These are phyloP conservation scores for Eugnorisma glareosa DNA, from an alignment of 2,888 invertebrate species.

Conservation along the genomic window DNA sequence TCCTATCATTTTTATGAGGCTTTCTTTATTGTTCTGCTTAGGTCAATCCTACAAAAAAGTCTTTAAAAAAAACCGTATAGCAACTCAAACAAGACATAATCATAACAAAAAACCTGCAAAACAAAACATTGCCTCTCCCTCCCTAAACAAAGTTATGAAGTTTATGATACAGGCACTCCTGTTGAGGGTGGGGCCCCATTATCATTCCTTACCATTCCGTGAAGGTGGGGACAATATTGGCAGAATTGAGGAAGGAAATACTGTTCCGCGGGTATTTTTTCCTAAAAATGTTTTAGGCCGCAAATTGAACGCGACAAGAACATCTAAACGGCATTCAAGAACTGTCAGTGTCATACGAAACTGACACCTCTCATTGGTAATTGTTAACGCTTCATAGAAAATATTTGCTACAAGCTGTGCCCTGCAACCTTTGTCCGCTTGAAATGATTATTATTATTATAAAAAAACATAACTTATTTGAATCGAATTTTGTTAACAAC, in stretches of 20 bases:
- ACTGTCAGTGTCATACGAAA: background rate
- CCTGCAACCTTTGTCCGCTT: too few species aligned
- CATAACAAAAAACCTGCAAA: background rate
- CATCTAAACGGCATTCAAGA: background rate
- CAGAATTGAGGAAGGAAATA: constrained; percentile 2
- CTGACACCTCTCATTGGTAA: background rate
- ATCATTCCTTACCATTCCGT: constrained; percentile 29
- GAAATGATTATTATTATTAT: too few species aligned
- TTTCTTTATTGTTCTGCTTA: background rate
- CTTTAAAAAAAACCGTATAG: background rate
- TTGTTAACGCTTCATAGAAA: background rate
- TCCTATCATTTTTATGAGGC: background rate
- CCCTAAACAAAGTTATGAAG: constrained; percentile 43
- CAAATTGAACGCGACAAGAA: background rate
- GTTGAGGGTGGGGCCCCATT: constrained; percentile 34
- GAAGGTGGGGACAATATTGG: constrained; percentile 28
- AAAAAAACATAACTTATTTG: too few species aligned
- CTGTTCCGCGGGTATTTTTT: background rate
- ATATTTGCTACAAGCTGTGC: too few species aligned
- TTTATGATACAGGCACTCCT: constrained; percentile 39
- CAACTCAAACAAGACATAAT: constrained; percentile 10
- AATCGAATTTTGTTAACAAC: too few species aligned
- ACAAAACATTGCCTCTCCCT: constrained; percentile 13
- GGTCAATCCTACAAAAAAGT: background rate
- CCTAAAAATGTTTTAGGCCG: background rate